Conservation (phyloP, 1,140 invertebrate genomes). For the Bicyclus anynana region DNA sequence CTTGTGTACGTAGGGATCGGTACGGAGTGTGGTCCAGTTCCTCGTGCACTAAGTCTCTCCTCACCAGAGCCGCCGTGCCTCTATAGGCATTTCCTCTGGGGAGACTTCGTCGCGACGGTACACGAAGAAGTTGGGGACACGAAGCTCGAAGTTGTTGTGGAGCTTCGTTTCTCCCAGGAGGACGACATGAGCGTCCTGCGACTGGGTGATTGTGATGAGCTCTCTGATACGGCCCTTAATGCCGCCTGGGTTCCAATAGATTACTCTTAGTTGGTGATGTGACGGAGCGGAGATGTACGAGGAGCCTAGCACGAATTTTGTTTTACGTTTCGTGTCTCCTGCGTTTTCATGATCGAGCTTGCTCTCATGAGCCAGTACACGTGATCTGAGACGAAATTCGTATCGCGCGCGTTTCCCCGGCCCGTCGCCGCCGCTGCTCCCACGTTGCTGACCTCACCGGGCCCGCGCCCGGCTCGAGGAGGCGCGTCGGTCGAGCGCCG, state of each 20-base stretch:
- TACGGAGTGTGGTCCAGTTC: not conserved
- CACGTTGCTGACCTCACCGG: too few species aligned
- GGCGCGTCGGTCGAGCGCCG: too few species aligned
- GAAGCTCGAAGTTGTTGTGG: not conserved
- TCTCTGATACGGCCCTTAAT: not conserved
- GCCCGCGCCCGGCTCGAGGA: too few species aligned
- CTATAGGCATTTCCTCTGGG: slow-evolving; percentile 1
- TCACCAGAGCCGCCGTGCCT: not conserved
- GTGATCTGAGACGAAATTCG: too few species aligned
- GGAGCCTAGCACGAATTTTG: too few species aligned
- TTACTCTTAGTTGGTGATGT: not conserved
- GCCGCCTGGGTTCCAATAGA: slow-evolving; percentile 9
- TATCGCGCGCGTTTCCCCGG: too few species aligned
- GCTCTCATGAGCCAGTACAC: too few species aligned
- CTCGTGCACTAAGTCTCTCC: slow-evolving; percentile 9
- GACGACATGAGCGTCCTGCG: not conserved
- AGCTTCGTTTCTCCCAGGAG: slow-evolving; percentile 5
- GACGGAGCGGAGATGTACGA: too few species aligned
- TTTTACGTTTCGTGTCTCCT: too few species aligned
- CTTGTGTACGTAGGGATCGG: not conserved
- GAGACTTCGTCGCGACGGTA: slow-evolving; percentile 16
- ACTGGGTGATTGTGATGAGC: not conserved
- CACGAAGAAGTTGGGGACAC: slow-evolving; percentile 3
- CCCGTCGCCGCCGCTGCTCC: too few species aligned
- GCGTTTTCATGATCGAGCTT: too few species aligned